Evolutionary conservation across 2,113 vertebrate species (phyloP).

Genomic region (Hipposideros armiger): DNA sequence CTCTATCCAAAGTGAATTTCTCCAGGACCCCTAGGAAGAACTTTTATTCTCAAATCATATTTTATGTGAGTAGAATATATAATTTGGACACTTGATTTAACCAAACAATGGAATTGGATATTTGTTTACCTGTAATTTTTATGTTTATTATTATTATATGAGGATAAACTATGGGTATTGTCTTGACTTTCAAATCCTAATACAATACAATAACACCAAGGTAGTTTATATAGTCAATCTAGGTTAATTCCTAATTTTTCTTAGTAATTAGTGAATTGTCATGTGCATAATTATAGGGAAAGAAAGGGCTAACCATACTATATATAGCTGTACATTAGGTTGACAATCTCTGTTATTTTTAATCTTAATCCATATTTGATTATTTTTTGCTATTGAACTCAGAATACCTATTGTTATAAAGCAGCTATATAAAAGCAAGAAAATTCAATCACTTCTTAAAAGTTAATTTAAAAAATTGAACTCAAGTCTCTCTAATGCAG

Average conservation of each 20-base stretch:
- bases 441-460: slow-evolving; percentile 7
- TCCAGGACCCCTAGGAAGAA: not conserved
- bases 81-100: not conserved
- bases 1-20: not conserved
- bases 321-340: not conserved
- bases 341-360: not conserved
- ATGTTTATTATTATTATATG: not conserved
- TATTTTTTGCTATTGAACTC: not conserved
- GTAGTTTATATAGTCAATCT: not conserved
- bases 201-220: not conserved
- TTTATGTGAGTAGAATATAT: not conserved
- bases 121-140: not conserved
- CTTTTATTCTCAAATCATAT: not conserved
- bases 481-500: not conserved
- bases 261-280: not conserved
- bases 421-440: not conserved
- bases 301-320: not conserved
- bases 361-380: not conserved
- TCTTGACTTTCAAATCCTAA: not conserved
- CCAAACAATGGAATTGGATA: not conserved
- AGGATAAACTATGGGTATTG: not conserved
- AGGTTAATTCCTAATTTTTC: not conserved
- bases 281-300: not conserved
- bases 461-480: not conserved
- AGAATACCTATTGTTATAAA: not conserved